Base-by-base conservation (phyloP, 1,140 invertebrate genomes). In the Ceratina japonica region DNA sequence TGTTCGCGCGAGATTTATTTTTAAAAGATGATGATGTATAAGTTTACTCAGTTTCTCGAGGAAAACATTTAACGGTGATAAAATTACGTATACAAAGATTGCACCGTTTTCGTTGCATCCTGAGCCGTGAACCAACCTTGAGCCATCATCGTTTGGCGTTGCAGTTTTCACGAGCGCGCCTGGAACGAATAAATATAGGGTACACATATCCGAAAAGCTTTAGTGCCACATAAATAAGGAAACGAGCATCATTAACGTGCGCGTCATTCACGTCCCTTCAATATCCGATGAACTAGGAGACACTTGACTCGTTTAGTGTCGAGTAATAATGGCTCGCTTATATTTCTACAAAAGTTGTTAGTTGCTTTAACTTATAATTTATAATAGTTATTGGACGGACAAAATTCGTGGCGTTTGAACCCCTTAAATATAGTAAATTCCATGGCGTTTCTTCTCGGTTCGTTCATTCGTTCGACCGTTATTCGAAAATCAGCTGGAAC, bases 181-280 rank as follows among this genome's bases (percentile, higher is more conserved):
- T 69, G 56, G 54, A 76, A 62, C 4, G 44, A 59, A 69, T 69
- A 59, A 59, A 59, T 54, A 59, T 51, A 31, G 12, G 15, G 37
- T 44, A 44, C 37, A 16, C 49, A 44, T 51, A 24, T 69, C 56
- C 58, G 18, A 61, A 70, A 59, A 51, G 15, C 69, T 52, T 49
- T 61, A 69, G 8, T 31, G n/a, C 18, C 15, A 31, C 44, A 18
- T 52, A 18, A 44, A 54, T 22, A 59, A 24, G 13, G 24, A 63
- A 75, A 44, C 27, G 16, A 24, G 16, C 2, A 31, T n/a, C 44
- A 54, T 52, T 52, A 63, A n/a, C 15, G 22, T 51, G 49, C 22
- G 37, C 22, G 8, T 68, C 49, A 52, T 68, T 27, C 20, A 27
- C 8, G 51, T 8, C 37, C 37, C 37, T 44, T 44, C 37, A 8